Percentiles rank a stretch among this genome's conserved stretches.
These are phyloP conservation scores for Misgurnus anguillicaudatus DNA, from an alignment of 2,113 vertebrate genomes.

Conservation along the genomic window DNA sequence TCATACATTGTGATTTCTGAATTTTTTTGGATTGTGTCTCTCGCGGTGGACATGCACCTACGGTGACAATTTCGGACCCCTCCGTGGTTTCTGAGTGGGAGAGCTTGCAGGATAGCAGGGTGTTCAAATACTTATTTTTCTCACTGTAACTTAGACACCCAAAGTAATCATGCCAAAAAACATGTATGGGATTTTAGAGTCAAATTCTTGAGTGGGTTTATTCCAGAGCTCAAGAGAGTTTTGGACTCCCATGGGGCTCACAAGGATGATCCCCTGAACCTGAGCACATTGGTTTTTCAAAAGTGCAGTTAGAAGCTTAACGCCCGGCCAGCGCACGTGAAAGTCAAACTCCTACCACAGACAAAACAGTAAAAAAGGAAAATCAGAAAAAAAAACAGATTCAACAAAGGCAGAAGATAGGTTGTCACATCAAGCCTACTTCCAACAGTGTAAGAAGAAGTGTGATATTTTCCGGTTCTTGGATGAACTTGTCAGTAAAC, in stretches of 20 bases:
- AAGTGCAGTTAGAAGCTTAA: constrained; percentile 91
- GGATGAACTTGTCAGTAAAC: constrained; percentile 92
- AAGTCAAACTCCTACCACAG: constrained; percentile 92
- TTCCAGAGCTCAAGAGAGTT: not conserved
- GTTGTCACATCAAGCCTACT: constrained; percentile 69
- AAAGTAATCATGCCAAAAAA: not conserved
- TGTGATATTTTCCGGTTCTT: constrained; percentile 90
- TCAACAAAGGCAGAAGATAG: not conserved
- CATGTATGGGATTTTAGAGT: not conserved
- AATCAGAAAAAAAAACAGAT: not conserved
- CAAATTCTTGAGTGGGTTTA: not conserved
- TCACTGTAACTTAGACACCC: no score
- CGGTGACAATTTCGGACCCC: no score
- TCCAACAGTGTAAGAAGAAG: constrained; percentile 87
- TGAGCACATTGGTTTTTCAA: constrained; percentile 89
- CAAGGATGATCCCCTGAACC: constrained; percentile 92
- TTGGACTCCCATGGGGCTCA: constrained; percentile 93
- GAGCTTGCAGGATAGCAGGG: no score
- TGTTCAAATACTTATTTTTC: no score
- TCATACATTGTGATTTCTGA: no score
- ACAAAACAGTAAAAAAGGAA: constrained; percentile 21
- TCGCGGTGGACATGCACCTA: no score
- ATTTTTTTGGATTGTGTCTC: no score
- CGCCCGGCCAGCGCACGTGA: constrained; percentile 95
- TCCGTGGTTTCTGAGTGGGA: no score